These are phyloP conservation scores for Aphelinus certus DNA, from an alignment of 1,140 invertebrate genomes.

Conservation along the genomic window DNA sequence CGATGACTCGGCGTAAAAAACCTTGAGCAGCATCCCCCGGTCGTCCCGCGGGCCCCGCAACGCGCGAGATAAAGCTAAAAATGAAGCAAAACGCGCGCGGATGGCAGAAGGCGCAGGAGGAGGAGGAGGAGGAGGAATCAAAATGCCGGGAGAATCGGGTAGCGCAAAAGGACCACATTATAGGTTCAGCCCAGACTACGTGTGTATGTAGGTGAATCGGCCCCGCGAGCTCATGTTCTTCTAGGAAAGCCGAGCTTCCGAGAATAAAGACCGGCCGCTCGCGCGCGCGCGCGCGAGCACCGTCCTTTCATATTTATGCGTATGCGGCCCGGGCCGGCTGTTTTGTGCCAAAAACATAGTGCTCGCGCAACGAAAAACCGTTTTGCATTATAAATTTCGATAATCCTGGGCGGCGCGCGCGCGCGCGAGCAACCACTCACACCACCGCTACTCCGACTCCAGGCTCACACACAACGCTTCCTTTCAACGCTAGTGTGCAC, in stretches of 20 bases:
- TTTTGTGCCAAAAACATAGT: too few relatives aligned
- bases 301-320: too few relatives aligned
- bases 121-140: slow-evolving; percentile 17
- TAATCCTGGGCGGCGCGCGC: too few relatives aligned
- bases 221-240: neutral
- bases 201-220: slow-evolving; percentile 6
- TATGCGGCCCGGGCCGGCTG: too few relatives aligned
- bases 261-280: neutral
- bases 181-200: neutral
- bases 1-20: slow-evolving; percentile 7
- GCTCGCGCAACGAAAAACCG: too few relatives aligned
- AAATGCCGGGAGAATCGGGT: slow-evolving; percentile 5
- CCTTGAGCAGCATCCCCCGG: slow-evolving; percentile 15
- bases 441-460: too few relatives aligned
- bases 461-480: too few relatives aligned
- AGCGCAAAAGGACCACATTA: neutral
- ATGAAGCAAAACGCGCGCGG: slow-evolving; percentile 14
- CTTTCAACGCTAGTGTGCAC: too few relatives aligned
- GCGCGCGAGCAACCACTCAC: too few relatives aligned
- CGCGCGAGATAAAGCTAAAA: slow-evolving; percentile 17
- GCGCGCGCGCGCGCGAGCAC: too few relatives aligned
- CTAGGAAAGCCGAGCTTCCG: slow-evolving; percentile 2
- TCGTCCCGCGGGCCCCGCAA: too few relatives aligned
- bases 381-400: too few relatives aligned
- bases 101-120: neutral